Percentiles rank a stretch among this genome's conserved stretches.
Conservation (phyloP, 2,113 vertebrate genomes). For the Lepisosteus osseus region DNA sequence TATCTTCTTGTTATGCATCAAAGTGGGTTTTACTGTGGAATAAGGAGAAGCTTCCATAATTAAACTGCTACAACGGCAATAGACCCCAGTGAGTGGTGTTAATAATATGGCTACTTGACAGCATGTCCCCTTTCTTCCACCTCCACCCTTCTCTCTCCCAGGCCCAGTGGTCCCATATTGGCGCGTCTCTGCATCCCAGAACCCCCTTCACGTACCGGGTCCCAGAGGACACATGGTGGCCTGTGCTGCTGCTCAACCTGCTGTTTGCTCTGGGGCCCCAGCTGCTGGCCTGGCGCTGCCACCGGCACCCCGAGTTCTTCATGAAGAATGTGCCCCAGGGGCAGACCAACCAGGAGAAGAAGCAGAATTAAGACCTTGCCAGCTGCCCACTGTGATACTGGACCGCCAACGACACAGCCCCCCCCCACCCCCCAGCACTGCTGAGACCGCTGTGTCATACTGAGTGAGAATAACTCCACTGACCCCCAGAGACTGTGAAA, state of each 20-base stretch:
- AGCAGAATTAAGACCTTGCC: conserved; percentile 54
- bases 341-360: conserved; percentile 59
- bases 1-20: too few species aligned
- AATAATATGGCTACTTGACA: too few species aligned
- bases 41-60: too few species aligned
- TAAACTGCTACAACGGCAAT: too few species aligned
- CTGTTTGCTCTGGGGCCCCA: conserved; percentile 64
- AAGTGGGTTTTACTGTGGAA: too few species aligned
- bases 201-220: conserved; percentile 77
- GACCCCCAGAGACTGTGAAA: too few species aligned
- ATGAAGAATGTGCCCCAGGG: conserved; percentile 25
- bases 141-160: conserved; percentile 30
- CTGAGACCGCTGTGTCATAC: too few species aligned
- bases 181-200: conserved; percentile 72
- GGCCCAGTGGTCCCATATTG: conserved; percentile 84
- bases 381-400: neutral
- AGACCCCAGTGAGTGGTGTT: too few species aligned
- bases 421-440: too few species aligned
- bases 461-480: too few species aligned
- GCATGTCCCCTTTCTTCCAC: neutral
- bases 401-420: too few species aligned
- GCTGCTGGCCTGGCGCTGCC: conserved; percentile 72
- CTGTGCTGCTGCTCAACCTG: conserved; percentile 65
- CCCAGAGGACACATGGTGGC: conserved; percentile 59
- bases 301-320: conserved; percentile 70